Evolutionary conservation across 1,140 invertebrate genomes (phyloP).

Genomic region (Palaemon carinicauda): DNA sequence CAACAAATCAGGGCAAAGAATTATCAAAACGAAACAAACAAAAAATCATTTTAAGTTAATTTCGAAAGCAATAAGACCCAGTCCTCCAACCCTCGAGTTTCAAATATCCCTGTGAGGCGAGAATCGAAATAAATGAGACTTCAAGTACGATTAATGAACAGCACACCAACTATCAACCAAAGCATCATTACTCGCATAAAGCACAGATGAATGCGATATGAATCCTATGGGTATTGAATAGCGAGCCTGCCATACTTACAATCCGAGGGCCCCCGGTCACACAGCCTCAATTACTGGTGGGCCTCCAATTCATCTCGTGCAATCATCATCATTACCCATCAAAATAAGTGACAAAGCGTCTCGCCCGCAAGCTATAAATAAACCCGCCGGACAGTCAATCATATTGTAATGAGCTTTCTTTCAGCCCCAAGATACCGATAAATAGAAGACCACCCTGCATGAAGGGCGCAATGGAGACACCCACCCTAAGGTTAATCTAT

Average conservation of each 20-base stretch:
- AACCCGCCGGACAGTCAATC: constrained; percentile 36
- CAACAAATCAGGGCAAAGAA: too few species aligned
- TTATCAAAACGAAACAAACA: too few species aligned
- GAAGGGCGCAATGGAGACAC: background rate
- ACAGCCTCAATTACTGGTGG: too few species aligned
- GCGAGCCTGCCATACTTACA: background rate
- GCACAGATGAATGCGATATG: background rate
- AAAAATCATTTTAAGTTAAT: too few species aligned
- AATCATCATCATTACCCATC: constrained; percentile 36
- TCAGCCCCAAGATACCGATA: constrained; percentile 2
- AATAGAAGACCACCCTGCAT: background rate
- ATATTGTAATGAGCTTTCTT: constrained; percentile 45
- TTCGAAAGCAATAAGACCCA: too few species aligned
- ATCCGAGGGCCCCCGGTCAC: background rate
- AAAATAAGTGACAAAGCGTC: constrained; percentile 29
- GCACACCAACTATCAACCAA: constrained; percentile 3
- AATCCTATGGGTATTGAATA: background rate
- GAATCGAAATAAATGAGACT: too few species aligned
- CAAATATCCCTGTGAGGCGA: too few species aligned
- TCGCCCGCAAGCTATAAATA: constrained; percentile 37
- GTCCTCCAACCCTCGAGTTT: too few species aligned
- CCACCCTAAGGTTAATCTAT: too few species aligned
- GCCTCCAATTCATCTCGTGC: background rate
- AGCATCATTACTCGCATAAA: background rate
- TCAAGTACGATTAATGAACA: constrained; percentile 22